These are phyloP conservation scores for Tetranychus truncatus DNA, from an alignment of 2,888 invertebrate species.

Conservation along the genomic window DNA sequence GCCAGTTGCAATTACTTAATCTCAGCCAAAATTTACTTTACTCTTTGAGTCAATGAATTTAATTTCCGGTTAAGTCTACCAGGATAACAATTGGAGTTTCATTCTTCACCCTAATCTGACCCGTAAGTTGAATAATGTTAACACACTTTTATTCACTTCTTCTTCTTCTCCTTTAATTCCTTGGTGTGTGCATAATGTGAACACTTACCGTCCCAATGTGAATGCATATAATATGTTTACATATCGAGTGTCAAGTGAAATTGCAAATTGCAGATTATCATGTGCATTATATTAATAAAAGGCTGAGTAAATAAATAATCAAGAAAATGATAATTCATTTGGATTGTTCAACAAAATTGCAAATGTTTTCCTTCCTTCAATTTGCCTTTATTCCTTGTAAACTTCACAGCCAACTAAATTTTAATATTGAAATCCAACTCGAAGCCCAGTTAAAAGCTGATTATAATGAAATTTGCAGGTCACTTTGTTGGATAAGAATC, in stretches of 20 bases:
- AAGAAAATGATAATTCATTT: not conserved
- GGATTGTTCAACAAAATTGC: too few relatives aligned
- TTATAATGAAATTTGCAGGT: too few relatives aligned
- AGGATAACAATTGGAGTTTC: not conserved
- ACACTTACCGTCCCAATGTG: too few relatives aligned
- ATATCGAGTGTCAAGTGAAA: not conserved
- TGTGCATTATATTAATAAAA: not conserved
- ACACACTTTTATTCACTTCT: not conserved
- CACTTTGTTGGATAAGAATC: too few relatives aligned
- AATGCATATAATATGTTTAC: not conserved
- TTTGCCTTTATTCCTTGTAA: too few relatives aligned
- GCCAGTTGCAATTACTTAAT: not conserved
- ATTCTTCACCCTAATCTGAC: not conserved
- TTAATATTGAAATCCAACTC: too few relatives aligned
- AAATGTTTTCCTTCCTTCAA: too few relatives aligned
- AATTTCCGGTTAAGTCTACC: not conserved
- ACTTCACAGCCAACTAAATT: too few relatives aligned
- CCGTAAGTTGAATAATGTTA: not conserved
- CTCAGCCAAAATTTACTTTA: not conserved
- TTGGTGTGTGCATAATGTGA: not conserved
- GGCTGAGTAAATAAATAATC: not conserved
- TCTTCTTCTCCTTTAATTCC: not conserved
- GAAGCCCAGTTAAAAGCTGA: too few relatives aligned
- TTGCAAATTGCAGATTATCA: not conserved
- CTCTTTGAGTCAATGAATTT: not conserved